These are phyloP conservation scores for Syngnathus scovelli DNA, from an alignment of 2,113 vertebrate species.

Conservation along the genomic window DNA sequence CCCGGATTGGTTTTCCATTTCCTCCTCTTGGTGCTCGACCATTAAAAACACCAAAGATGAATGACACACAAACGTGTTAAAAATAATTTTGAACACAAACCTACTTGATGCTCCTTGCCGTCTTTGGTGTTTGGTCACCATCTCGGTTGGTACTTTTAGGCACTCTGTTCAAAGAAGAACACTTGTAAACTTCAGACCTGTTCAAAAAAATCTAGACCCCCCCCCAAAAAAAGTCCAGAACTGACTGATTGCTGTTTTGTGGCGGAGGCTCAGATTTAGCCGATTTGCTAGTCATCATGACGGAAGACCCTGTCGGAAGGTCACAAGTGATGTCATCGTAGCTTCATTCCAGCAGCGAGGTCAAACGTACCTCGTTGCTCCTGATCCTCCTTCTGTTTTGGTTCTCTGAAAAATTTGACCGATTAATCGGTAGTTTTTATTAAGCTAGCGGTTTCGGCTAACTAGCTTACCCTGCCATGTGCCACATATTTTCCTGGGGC, in stretches of 20 bases:
- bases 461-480: not conserved
- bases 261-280: not conserved
- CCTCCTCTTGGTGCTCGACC: not conserved
- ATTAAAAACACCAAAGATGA: not conserved
- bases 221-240: not conserved
- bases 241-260: conserved; percentile 1
- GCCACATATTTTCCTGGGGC: not conserved
- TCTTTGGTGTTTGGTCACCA: not conserved
- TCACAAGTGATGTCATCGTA: not conserved
- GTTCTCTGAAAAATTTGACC: not conserved
- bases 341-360: not conserved
- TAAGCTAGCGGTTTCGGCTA: too few species aligned
- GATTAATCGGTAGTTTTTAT: too few species aligned
- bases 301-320: not conserved
- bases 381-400: not conserved
- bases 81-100: not conserved
- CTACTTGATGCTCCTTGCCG: not conserved
- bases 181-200: not conserved
- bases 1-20: not conserved
- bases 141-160: not conserved
- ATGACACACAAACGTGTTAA: not conserved
- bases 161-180: not conserved
- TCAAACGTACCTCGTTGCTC: not conserved
- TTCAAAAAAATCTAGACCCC: not conserved
- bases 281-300: not conserved